Evolutionary conservation across 2,888 invertebrate genomes (phyloP).

Genomic region (Pachydiplax longipennis): DNA sequence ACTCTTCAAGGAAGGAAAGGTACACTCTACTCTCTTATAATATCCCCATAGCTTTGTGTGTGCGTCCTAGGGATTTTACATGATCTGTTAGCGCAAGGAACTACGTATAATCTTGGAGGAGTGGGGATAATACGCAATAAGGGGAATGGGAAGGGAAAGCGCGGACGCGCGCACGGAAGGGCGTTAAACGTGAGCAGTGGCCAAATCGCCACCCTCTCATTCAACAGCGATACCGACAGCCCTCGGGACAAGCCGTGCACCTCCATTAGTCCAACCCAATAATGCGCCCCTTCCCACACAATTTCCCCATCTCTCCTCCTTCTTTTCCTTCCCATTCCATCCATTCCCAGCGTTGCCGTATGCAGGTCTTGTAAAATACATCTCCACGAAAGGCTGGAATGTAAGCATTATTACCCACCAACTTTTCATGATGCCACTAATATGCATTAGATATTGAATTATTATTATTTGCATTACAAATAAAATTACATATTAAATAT

Average conservation of each 20-base stretch:
- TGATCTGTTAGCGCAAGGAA: no score
- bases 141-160: background rate
- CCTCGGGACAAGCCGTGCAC: background rate
- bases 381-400: no score
- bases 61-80: no score
- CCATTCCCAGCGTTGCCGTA: background rate
- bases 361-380: no score
- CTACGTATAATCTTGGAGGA: background rate
- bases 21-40: no score
- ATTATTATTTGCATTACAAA: no score
- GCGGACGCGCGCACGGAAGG: background rate
- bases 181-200: background rate
- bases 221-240: constrained; percentile 1
- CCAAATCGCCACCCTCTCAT: background rate
- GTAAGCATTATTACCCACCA: no score
- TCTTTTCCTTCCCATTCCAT: background rate
- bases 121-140: background rate
- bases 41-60: no score
- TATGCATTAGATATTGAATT: no score
- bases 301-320: background rate
- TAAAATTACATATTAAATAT: no score
- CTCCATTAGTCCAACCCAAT: constrained; percentile 1
- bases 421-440: no score
- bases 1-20: no score
- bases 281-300: background rate